Evolutionary conservation across 1,140 invertebrate genomes (phyloP), one percentile per base, ranked within the genome.

Genomic region (Papilio glaucus): DNA sequence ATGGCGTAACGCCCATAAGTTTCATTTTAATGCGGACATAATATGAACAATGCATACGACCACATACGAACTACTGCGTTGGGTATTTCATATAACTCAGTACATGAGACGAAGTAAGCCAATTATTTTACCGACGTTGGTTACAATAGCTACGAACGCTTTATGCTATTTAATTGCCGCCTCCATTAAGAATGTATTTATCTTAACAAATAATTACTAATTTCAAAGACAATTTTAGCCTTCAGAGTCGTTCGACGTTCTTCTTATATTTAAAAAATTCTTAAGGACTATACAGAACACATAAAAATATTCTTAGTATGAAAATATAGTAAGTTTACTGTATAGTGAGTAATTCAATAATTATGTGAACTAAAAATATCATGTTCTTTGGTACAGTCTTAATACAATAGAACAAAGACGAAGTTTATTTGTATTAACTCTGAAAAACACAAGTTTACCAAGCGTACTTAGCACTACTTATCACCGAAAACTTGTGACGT

Each of bases 1-100:
- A 65, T 24, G 18, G 15, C 62, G 37, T 65, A 41, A 65, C 12
- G 18, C 26, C 8, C 29, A 18, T 29, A 62, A 37, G 26, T 38
- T 65, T 15, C 62, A 10, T 65, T 65, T 65, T 39, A 65, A 65
- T 65, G 18, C n/a, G 15, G 62, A 65, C 33, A 65, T 39, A 21
- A 39, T 39, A 18, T 65, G 62, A 38, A 65, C 62, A 65, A 65
- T 39, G 33, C 62, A 62, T 62, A 57, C 49, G 24, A 57, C 24
- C 49, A 57, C 24, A 3, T 0, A 21, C 10, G 21, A 9, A 57
- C 49, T 24, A 57, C 49, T 26, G 21, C 18, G 7, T 53, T 24
- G 21, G 12, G 21, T 57, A 57, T 57, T 57, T 13, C 49, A 57
- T 26, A 57, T 13, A 57, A 57, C 21, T 57, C 49, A 24, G 21